Evolutionary conservation across 2,797 vertebrate species (phyloP).

Genomic region (Smutsia gigantea): DNA sequence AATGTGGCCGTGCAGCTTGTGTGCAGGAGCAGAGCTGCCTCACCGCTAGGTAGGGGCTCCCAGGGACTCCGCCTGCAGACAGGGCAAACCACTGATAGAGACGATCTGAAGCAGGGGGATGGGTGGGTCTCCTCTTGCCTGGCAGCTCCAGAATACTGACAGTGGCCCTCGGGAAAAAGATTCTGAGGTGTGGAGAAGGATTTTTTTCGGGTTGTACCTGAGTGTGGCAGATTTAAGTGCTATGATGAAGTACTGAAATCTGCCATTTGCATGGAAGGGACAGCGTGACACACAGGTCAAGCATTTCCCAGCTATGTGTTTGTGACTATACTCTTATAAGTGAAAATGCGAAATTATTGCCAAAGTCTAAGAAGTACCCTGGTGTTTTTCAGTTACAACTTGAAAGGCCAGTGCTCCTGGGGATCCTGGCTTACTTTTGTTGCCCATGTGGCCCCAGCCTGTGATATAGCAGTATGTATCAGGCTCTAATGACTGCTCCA

Average conservation of each 20-base stretch:
- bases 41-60: rapidly evolving
- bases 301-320: too few relatives aligned
- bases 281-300: neutral
- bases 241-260: neutral
- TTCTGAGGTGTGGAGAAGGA: neutral
- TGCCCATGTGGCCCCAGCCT: slow-evolving; percentile 97
- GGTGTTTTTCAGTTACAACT: neutral
- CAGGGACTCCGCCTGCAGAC: neutral
- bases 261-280: neutral
- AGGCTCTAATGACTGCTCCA: slow-evolving; percentile 86
- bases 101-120: too few relatives aligned
- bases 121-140: neutral
- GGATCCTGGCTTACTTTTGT: slow-evolving; percentile 91
- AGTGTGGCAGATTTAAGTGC: neutral
- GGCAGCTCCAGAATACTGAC: neutral
- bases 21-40: too few relatives aligned
- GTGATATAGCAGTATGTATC: slow-evolving; percentile 98
- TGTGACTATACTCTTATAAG: neutral
- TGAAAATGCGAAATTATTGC: neutral
- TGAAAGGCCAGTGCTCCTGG: neutral
- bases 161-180: neutral
- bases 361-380: neutral
- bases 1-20: neutral
- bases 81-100: too few relatives aligned
- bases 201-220: neutral